Conservation (phyloP, 2,888 invertebrate genomes). For the Diplolepis rosae region DNA sequence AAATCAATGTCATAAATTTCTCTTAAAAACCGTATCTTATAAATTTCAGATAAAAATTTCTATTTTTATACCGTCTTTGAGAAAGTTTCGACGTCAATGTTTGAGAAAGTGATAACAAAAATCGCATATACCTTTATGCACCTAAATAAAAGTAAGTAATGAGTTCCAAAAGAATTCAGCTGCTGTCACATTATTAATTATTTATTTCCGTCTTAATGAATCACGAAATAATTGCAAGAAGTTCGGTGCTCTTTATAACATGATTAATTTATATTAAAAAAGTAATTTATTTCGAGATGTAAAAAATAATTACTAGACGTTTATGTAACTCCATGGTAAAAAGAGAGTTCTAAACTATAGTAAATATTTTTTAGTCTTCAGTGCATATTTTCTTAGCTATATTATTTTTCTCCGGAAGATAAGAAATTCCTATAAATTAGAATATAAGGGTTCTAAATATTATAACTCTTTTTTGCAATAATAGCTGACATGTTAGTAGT, state of each 20-base stretch:
- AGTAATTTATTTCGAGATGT: background rate
- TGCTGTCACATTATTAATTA: background rate
- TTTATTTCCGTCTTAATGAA: background rate
- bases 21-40: background rate
- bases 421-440: too few species aligned
- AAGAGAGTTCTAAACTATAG: too few species aligned
- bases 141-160: background rate
- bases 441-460: too few species aligned
- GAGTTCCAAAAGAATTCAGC: background rate
- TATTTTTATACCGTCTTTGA: background rate
- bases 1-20: too few species aligned
- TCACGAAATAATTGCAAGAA: background rate
- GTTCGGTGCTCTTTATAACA: background rate
- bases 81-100: background rate
- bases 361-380: too few species aligned
- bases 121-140: background rate
- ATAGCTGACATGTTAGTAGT: background rate
- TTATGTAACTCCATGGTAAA: background rate
- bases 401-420: too few species aligned
- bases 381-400: too few species aligned
- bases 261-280: background rate
- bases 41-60: background rate
- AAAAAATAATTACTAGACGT: background rate
- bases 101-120: background rate
- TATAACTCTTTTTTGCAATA: background rate